Percentiles rank a stretch among this genome's conserved stretches.
These are phyloP conservation scores for Enteromius thamalakanensis DNA, from an alignment of 2,797 vertebrate species.

Conservation along the genomic window DNA sequence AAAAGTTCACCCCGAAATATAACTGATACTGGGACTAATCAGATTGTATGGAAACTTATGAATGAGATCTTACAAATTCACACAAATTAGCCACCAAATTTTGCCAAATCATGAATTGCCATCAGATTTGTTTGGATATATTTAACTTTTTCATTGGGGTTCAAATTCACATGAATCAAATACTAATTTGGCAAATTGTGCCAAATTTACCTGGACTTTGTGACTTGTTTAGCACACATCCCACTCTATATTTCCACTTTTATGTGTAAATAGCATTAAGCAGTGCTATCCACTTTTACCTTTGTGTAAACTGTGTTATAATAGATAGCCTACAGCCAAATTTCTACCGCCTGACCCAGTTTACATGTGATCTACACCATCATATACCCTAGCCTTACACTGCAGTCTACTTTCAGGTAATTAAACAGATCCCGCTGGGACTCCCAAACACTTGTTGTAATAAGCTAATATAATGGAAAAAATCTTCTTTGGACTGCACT, in stretches of 20 bases:
- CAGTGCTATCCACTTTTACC: background rate
- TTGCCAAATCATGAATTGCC: background rate
- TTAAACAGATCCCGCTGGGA: background rate
- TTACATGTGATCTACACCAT: background rate
- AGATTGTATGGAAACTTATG: background rate
- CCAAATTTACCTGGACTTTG: background rate
- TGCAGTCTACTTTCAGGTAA: background rate
- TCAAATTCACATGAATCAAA: background rate
- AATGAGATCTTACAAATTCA: background rate
- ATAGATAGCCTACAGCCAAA: background rate
- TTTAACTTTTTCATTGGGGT: background rate
- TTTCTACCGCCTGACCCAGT: background rate
- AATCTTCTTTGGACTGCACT: background rate
- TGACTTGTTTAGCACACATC: background rate
- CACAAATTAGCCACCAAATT: background rate
- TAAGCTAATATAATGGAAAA: constrained; percentile 7
- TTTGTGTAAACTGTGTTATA: background rate
- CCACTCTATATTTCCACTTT: background rate
- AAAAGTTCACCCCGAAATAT: background rate
- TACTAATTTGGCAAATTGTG: background rate
- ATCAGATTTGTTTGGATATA: background rate
- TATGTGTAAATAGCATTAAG: background rate
- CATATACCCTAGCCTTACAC: background rate
- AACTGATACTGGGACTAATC: background rate
- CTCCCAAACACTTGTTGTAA: background rate